Evolutionary conservation across 2,888 invertebrate species (phyloP).

Genomic region (Lithophane ornitopus): DNA sequence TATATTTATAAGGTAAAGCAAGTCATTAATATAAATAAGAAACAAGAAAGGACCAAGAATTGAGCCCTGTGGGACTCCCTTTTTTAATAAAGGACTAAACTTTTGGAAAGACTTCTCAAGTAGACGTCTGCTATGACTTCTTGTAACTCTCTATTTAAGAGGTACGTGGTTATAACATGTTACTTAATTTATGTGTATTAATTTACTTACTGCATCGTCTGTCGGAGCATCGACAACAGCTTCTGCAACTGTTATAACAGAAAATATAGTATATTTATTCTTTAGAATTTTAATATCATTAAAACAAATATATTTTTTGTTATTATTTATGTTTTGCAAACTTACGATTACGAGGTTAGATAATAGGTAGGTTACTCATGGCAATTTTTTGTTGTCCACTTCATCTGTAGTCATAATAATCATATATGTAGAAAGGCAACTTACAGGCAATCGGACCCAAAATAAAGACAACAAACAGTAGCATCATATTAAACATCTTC

Average conservation of each 20-base stretch:
- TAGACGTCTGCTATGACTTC: background rate
- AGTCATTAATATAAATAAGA: too few species aligned
- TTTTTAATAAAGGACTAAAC: too few species aligned
- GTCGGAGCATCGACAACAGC: conserved; percentile 12
- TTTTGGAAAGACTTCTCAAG: background rate
- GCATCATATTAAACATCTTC: conserved; percentile 9
- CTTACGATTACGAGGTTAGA: background rate
- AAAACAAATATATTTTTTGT: background rate
- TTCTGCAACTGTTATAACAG: conserved; percentile 42
- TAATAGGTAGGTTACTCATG: background rate
- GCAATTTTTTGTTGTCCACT: background rate
- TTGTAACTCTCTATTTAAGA: background rate
- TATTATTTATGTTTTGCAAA: background rate
- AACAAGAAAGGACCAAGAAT: too few species aligned
- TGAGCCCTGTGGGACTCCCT: too few species aligned
- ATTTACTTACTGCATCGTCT: conserved; percentile 40
- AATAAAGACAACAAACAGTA: conserved; percentile 30
- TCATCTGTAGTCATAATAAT: background rate
- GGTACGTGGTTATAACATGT: background rate
- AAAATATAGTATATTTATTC: background rate
- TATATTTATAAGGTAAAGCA: too few species aligned
- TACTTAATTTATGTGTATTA: too few species aligned
- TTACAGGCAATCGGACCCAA: conserved; percentile 34
- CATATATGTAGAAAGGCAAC: conserved; percentile 13
- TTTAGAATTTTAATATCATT: background rate